A percentile compares a stretch with the other conserved stretches of the same genome.
phyloP scores from a whole-genome alignment of 2,888 invertebrate genomes.

The Ornithoptera priamus region DNA sequence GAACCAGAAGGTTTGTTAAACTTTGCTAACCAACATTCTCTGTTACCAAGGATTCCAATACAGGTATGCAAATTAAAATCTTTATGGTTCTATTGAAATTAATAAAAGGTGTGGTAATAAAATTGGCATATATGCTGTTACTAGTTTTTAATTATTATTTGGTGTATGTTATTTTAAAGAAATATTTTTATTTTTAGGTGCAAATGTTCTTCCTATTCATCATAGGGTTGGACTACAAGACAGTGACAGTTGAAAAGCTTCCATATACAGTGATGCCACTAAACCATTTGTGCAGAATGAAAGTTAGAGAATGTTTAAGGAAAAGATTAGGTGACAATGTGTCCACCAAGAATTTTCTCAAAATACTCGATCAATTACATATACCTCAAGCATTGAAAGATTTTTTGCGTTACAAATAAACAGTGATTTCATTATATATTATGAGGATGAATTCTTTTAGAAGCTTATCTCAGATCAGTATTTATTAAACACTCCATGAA shows the following conservation, averaged over 20 bases:
- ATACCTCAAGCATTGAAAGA: conserved; percentile 53
- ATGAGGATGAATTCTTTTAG: background rate
- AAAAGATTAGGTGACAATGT: conserved; percentile 26
- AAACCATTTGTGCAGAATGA: conserved; percentile 59
- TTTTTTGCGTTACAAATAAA: conserved; percentile 52
- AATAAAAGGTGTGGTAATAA: no score
- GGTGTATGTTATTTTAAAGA: no score
- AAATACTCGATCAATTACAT: conserved; percentile 47
- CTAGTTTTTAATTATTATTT: no score
- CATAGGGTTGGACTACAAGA: conserved; percentile 44
- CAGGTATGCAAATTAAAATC: conserved; percentile 42
- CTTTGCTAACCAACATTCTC: conserved; percentile 47
- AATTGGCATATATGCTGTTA: no score
- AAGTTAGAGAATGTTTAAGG: conserved; percentile 51
- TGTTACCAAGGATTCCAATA: conserved; percentile 50
- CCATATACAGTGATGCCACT: conserved; percentile 49
- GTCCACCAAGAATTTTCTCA: conserved; percentile 51
- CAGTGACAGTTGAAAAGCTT: conserved; percentile 42
- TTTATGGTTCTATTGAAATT: no score
- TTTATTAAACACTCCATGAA: no score
- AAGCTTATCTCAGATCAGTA: no score
- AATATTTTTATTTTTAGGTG: conserved; percentile 48
- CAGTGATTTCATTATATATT: background rate
- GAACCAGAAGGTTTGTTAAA: conserved; percentile 60
- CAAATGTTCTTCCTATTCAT: conserved; percentile 50